These are phyloP conservation scores for Dryobotodes eremita DNA, from an alignment of 2,888 invertebrate genomes.

Conservation along the genomic window DNA sequence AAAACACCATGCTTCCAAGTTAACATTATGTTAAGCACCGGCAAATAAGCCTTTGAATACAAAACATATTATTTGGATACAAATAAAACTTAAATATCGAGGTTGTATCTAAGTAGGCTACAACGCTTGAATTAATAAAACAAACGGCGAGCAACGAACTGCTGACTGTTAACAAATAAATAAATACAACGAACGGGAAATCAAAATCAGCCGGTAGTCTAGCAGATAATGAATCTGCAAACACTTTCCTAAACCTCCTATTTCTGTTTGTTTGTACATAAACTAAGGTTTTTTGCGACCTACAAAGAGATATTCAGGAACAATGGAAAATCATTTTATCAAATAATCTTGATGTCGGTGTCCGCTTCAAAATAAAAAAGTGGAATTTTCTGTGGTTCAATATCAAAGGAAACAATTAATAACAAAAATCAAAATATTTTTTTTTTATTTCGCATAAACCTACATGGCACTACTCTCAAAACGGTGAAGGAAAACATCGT, in stretches of 20 bases:
- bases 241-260: constrained; percentile 44
- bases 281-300: constrained; percentile 8
- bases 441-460: too few species aligned
- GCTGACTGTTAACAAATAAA: constrained; percentile 66
- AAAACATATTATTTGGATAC: constrained; percentile 21
- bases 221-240: constrained; percentile 65
- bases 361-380: neutral
- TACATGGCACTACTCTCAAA: too few species aligned
- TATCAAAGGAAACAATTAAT: constrained; percentile 13
- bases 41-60: constrained; percentile 8
- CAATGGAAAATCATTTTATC: neutral
- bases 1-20: neutral
- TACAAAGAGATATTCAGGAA: neutral
- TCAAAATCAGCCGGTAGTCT: constrained; percentile 52
- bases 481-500: too few species aligned
- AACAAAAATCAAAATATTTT: neutral
- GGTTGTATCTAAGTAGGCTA: constrained; percentile 22
- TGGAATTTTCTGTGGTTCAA: neutral
- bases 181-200: constrained; percentile 59
- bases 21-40: constrained; percentile 5
- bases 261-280: constrained; percentile 11
- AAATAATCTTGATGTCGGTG: neutral
- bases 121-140: constrained; percentile 47
- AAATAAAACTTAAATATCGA: constrained; percentile 41
- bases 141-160: constrained; percentile 52